Conservation (phyloP, 2,797 vertebrate genomes). For the Vireo griseus region DNA sequence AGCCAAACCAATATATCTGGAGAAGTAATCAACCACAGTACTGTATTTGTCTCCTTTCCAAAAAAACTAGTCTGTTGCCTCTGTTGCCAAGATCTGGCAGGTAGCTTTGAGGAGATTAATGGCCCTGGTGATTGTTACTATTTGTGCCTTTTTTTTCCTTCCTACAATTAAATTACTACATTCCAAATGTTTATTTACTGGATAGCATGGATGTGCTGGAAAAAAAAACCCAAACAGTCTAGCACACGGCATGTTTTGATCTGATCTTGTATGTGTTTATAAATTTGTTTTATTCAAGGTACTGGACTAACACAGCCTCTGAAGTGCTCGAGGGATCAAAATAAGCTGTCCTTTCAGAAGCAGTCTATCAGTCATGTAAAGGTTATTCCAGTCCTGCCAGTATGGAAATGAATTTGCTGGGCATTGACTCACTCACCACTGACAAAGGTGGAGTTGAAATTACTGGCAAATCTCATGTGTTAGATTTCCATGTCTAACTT, state of each 20-base stretch:
- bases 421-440: background rate
- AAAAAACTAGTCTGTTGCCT: constrained; percentile 6
- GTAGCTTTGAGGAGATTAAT: constrained; percentile 54
- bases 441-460: background rate
- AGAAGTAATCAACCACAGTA: constrained; percentile 14
- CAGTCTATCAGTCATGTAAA: background rate
- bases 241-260: background rate
- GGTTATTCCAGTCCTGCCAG: background rate
- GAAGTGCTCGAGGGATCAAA: background rate
- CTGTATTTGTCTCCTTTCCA: constrained; percentile 2
- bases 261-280: background rate
- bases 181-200: constrained; percentile 6
- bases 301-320: background rate
- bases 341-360: background rate
- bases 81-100: constrained; percentile 44
- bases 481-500: background rate
- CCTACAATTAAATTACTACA: background rate
- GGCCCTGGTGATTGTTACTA: background rate
- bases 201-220: background rate
- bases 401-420: background rate
- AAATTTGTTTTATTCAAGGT: background rate
- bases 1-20: constrained; percentile 40
- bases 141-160: background rate
- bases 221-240: background rate
- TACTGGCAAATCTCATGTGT: background rate